A percentile compares a stretch with the other conserved stretches of the same genome.
Evolutionary conservation across 2,888 invertebrate species (phyloP).

Genomic region (Catocala sponsa): DNA sequence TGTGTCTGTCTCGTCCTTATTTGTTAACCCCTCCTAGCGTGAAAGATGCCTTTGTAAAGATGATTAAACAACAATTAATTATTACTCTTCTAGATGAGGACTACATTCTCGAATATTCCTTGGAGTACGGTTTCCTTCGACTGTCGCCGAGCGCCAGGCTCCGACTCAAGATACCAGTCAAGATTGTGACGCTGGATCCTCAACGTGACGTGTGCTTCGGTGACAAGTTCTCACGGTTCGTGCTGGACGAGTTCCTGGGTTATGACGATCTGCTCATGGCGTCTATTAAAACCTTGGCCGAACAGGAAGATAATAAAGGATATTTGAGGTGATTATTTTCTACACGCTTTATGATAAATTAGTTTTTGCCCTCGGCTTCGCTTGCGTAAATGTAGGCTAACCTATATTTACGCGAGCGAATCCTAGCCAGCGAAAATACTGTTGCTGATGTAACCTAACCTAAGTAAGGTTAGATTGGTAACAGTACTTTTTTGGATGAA

Average conservation of each 20-base stretch:
- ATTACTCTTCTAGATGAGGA: conserved; percentile 91
- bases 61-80: neutral
- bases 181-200: conserved; percentile 96
- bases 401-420: no score
- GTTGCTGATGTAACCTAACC: no score
- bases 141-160: conserved; percentile 95
- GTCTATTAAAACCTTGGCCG: conserved; percentile 97
- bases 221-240: conserved; percentile 95
- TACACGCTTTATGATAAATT: neutral
- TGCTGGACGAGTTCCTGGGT: conserved; percentile 97
- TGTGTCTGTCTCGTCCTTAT: no score
- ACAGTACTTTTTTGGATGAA: no score
- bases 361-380: no score
- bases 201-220: conserved; percentile 97
- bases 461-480: no score
- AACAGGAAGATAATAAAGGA: conserved; percentile 98
- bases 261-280: conserved; percentile 99
- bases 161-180: conserved; percentile 96
- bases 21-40: no score
- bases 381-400: no score
- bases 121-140: conserved; percentile 98
- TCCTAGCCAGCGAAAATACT: no score
- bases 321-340: conserved; percentile 90
- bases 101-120: conserved; percentile 98
- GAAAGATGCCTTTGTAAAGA: no score